phyloP scores from a whole-genome alignment of 2,888 invertebrate genomes.

The Mythimna vitellina region DNA sequence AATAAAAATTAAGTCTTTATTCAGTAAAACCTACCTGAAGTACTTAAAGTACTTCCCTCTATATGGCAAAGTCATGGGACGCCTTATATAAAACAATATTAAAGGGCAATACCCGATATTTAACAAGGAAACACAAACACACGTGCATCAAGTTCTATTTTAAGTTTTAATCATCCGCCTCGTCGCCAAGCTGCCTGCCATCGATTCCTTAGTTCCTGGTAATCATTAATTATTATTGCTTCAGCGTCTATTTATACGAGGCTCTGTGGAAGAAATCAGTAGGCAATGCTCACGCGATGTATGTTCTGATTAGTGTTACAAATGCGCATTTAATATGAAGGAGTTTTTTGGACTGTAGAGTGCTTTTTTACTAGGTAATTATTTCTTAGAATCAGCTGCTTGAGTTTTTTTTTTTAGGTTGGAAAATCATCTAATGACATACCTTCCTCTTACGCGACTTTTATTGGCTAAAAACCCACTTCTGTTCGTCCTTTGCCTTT shows the following conservation, averaged over 20 bases:
- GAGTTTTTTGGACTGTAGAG: background rate
- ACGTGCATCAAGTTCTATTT: conserved; percentile 18
- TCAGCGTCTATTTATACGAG: conserved; percentile 45
- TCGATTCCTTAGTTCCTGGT: conserved; percentile 45
- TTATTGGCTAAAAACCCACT: no score
- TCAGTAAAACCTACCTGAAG: no score
- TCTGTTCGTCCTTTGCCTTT: no score
- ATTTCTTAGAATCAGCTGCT: background rate
- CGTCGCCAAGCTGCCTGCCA: conserved; percentile 40
- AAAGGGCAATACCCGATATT: background rate
- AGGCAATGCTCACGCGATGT: conserved; percentile 41
- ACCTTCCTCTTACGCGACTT: no score
- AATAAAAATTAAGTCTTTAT: no score
- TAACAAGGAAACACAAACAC: conserved; percentile 4
- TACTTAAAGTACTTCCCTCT: no score
- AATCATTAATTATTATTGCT: conserved; percentile 55
- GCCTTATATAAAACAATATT: background rate
- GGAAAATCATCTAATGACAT: no score
- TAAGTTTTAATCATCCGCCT: conserved; percentile 32
- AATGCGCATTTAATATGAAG: conserved; percentile 32
- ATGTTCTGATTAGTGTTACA: conserved; percentile 25
- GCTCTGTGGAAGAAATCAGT: conserved; percentile 18
- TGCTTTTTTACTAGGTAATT: background rate
- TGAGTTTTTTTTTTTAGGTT: no score
- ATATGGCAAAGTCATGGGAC: no score